Conservation (phyloP, 2,113 vertebrate genomes). For the Nanorana parkeri region DNA sequence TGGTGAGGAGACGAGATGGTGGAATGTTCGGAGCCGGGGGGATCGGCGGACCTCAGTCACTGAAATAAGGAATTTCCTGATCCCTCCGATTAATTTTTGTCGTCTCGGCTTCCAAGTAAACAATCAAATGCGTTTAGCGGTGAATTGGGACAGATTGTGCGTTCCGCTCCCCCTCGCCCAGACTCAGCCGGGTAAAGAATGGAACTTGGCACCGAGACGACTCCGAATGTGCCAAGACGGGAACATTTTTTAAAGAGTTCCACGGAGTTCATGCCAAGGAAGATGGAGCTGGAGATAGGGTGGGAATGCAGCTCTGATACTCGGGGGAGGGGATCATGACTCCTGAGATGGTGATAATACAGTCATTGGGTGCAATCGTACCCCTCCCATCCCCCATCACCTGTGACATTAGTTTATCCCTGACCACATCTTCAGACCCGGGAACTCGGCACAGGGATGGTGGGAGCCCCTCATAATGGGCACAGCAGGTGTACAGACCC, state of each 20-base stretch:
- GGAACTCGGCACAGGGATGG: too few species aligned
- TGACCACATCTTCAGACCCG: too few species aligned
- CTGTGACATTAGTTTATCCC: too few species aligned
- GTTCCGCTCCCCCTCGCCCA: neutral
- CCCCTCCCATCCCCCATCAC: neutral
- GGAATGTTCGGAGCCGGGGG: neutral
- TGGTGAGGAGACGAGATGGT: neutral
- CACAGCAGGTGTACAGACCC: too few species aligned
- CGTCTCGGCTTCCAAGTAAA: neutral
- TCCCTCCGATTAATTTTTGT: neutral
- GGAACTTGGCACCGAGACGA: neutral
- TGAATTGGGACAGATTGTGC: neutral
- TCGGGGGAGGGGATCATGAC: neutral
- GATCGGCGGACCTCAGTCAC: neutral
- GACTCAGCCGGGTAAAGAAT: constrained; percentile 2
- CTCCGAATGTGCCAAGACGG: constrained; percentile 22
- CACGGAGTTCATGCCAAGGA: constrained; percentile 21
- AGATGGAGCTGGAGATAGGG: neutral
- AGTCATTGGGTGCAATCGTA: neutral
- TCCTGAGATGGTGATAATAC: neutral
- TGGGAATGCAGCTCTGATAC: constrained; percentile 24
- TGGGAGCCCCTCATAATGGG: too few species aligned
- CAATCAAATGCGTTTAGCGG: too few species aligned
- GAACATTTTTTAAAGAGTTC: constrained; percentile 53
- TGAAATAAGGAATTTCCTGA: constrained; percentile 4